phyloP scores from a whole-genome alignment of 2,113 vertebrate genomes.

The Emydura subglobosa region DNA sequence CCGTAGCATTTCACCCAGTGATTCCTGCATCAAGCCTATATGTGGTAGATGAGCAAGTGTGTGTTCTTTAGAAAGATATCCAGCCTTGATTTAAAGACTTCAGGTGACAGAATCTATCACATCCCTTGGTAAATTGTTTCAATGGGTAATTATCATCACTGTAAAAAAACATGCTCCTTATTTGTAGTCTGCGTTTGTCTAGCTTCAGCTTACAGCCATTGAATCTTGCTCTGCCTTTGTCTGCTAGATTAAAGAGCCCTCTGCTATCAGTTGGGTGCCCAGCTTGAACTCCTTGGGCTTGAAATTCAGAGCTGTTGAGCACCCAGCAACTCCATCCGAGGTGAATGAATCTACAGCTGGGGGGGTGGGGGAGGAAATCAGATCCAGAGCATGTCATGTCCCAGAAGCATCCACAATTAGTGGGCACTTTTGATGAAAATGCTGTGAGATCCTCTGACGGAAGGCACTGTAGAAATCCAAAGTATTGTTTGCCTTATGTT shows the following conservation, averaged over 20 bases:
- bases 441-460: not conserved
- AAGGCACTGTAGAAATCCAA: not conserved
- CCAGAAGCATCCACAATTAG: not conserved
- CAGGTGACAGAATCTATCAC: not conserved
- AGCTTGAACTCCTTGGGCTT: not conserved
- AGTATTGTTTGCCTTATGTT: not conserved
- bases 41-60: not conserved
- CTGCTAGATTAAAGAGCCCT: not conserved
- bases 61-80: not conserved
- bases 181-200: not conserved
- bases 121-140: not conserved
- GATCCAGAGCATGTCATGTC: not conserved
- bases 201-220: not conserved
- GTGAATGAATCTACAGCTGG: not conserved
- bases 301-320: not conserved
- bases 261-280: not conserved
- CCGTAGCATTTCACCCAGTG: not conserved
- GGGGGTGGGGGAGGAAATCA: not conserved
- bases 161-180: not conserved
- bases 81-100: not conserved
- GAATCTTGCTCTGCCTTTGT: not conserved
- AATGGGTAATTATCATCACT: not conserved
- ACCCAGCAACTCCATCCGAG: not conserved
- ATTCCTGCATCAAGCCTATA: not conserved
- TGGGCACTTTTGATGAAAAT: not conserved